phyloP scores from a whole-genome alignment of 2,888 invertebrate genomes.

The Pyrochroa serraticornis region DNA sequence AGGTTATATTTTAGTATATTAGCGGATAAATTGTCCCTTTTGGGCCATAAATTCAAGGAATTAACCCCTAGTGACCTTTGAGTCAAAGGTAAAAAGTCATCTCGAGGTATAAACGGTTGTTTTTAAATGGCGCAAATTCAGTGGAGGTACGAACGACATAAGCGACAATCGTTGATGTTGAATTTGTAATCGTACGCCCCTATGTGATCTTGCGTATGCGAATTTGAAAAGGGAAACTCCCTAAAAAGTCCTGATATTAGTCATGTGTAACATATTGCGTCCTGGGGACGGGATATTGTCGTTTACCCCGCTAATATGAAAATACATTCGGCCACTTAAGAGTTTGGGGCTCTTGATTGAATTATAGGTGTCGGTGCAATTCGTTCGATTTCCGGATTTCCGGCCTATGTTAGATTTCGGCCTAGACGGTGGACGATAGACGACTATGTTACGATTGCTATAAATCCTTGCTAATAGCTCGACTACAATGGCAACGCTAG shows the following conservation, averaged over 20 bases:
- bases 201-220: conserved; percentile 24
- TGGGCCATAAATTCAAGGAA: conserved; percentile 55
- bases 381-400: conserved; percentile 16
- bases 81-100: conserved; percentile 54
- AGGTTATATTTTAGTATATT: conserved; percentile 56
- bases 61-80: conserved; percentile 57
- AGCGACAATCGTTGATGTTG: conserved; percentile 17
- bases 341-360: conserved; percentile 9
- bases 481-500: conserved; percentile 57
- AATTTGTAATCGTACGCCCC: conserved; percentile 29
- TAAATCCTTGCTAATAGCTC: conserved; percentile 59
- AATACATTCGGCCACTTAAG: conserved; percentile 14
- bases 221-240: conserved; percentile 41
- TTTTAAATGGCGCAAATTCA: conserved; percentile 44
- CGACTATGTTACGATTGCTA: conserved; percentile 56
- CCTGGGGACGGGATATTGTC: conserved; percentile 19
- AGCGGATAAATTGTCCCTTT: conserved; percentile 57
- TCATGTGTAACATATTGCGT: conserved; percentile 33
- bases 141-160: conserved; percentile 40
- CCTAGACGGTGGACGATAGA: conserved; percentile 38
- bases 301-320: conserved; percentile 21
- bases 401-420: conserved; percentile 21
- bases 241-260: conserved; percentile 42
- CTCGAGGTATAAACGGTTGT: conserved; percentile 39
- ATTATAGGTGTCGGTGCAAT: conserved; percentile 25